Base-by-base conservation (phyloP, 2,888 invertebrate genomes). In the Megamerina dolium region DNA sequence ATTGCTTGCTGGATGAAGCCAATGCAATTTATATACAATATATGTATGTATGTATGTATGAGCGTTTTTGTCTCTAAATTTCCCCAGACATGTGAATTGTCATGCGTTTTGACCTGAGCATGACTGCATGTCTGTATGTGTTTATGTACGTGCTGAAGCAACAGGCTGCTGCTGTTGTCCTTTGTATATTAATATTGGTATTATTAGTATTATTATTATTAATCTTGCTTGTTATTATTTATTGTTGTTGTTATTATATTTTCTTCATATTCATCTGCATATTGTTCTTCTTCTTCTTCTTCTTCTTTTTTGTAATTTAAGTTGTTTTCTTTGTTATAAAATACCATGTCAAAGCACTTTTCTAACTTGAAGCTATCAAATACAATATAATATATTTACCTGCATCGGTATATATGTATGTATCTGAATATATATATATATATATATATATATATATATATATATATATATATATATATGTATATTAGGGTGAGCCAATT, bases 151-250 rank as follows among this genome's bases (percentile, higher is more conserved):
- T n/a, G 35, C 35, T 47, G 62, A 65, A 64, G 61, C 65, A 65
- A 65, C 65, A 65, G 66, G 65, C 66, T 61, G 60, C 49, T 45
- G 19, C 32, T 49, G 32, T 39, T 43, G 42, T 33, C n/a, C n/a
- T n/a, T n/a, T n/a, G n/a, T n/a, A n/a, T n/a, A n/a, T n/a, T n/a
- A n/a, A n/a, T n/a, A n/a, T n/a, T n/a, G 10, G 27, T 27, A n/a
- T 27, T 4, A n/a, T 27, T 27, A n/a, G 27, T 27, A n/a, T 10
- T 27, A 27, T n/a, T 5, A 27, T 27, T 27, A n/a, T 5, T 5
- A 3, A 5, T 27, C 13, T 27, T 27, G 3, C 27, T 27, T 13
- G 27, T 3, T 27, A 27, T 27, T 27, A 13, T 27, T 5, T 5
- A n/a, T 27, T 27, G 13, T n/a, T 27, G 27, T 5, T 27, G 27